phyloP scores from a whole-genome alignment of 2,888 invertebrate genomes.

The Ptychoptera albimana region DNA sequence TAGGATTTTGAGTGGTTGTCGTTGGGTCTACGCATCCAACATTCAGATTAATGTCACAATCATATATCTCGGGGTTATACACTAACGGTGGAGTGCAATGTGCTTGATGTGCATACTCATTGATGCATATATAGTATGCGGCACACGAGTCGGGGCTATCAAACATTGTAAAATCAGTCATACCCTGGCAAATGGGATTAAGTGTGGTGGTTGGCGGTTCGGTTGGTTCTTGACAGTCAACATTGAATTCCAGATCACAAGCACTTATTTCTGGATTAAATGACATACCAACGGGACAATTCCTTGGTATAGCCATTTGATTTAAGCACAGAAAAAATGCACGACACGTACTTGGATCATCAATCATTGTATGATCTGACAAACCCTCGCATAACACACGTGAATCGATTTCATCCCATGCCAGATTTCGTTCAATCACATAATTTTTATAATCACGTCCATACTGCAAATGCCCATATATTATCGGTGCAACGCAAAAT shows the following conservation, averaged over 20 bases:
- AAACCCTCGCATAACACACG: neutral
- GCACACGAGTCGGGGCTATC: neutral
- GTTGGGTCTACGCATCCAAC: no score
- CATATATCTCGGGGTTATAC: no score
- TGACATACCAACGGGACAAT: conserved; percentile 2
- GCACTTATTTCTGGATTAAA: neutral
- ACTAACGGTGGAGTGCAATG: no score
- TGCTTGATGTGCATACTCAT: neutral
- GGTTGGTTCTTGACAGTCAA: neutral
- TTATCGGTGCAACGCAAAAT: no score
- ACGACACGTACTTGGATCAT: neutral
- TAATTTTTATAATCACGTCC: no score
- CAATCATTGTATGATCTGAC: neutral
- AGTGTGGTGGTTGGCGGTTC: no score
- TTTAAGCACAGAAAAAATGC: neutral
- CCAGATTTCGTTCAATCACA: no score
- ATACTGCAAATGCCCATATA: no score
- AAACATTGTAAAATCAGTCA: neutral
- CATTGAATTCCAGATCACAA: neutral
- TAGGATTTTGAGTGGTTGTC: no score
- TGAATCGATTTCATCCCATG: no score
- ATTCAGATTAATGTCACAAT: no score
- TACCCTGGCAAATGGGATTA: neutral
- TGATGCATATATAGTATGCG: neutral
- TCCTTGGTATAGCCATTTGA: neutral